A percentile compares a stretch with the other conserved stretches of the same genome.
Evolutionary conservation across 2,888 invertebrate genomes (phyloP).

Genomic region (Seladonia tumulorum): DNA sequence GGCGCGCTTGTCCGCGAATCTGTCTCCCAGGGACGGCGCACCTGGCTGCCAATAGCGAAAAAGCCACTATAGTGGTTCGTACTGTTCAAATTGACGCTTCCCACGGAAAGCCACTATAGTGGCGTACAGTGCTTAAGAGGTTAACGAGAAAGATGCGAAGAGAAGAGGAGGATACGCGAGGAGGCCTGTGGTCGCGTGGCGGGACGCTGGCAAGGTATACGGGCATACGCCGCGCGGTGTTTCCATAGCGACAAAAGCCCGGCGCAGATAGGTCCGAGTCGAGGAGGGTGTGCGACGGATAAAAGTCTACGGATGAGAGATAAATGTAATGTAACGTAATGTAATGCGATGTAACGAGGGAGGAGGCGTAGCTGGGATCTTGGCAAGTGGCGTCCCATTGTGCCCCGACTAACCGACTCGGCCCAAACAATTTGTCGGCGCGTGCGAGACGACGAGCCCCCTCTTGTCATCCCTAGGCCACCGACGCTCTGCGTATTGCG

Average conservation of each 20-base stretch:
- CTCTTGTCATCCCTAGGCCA: constrained; percentile 53
- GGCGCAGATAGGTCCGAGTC: constrained; percentile 63
- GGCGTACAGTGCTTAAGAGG: too few species aligned
- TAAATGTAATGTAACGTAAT: constrained; percentile 84
- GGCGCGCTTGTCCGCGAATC: too few species aligned
- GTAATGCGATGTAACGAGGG: constrained; percentile 83
- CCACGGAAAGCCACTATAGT: too few species aligned
- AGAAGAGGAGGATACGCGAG: neutral
- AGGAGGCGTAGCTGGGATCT: constrained; percentile 74
- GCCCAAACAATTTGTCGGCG: constrained; percentile 84
- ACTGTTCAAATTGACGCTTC: too few species aligned
- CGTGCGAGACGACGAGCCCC: constrained; percentile 63
- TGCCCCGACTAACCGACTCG: constrained; percentile 82
- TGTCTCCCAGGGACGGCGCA: too few species aligned
- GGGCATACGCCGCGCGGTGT: constrained; percentile 66
- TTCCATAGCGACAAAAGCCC: constrained; percentile 76
- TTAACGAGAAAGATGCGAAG: neutral
- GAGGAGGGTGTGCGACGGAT: constrained; percentile 54
- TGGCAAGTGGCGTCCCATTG: constrained; percentile 83
- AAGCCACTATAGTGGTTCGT: too few species aligned
- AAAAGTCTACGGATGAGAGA: constrained; percentile 77
- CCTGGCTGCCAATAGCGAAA: too few species aligned
- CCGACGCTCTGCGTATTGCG: neutral
- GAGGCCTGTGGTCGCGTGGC: constrained; percentile 51
- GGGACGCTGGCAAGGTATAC: constrained; percentile 22